Base-by-base conservation (phyloP, 2,797 vertebrate genomes). In the Passerculus sandwichensis region DNA sequence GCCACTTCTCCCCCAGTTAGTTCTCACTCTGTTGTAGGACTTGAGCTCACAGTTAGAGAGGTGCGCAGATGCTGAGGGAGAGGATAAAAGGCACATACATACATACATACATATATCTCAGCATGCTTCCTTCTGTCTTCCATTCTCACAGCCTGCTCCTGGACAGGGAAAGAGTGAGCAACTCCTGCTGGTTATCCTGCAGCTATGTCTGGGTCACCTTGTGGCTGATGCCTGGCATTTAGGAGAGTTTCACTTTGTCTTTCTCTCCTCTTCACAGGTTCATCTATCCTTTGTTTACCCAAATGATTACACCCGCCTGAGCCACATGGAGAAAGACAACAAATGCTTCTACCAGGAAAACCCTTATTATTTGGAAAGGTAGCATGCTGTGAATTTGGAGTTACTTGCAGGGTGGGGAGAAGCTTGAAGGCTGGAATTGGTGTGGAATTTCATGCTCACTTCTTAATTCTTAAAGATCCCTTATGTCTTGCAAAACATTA, bases 241-340 rank as follows among this genome's bases (percentile, higher is more conserved):
- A 22, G 20, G 26, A 44, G 44, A 11, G 4, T 27, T 89, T 91
- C 79, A 25, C 54, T 82, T 67, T 45, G 8, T 75, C 57, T 87
- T 54, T 65, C 51, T 80, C 32, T 18, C 19, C 75, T 84, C 17
- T 86, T 57, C 44, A 34, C 86, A 99, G 99, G 98, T 99, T 65
- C 98, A 98, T 91, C 95, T 99, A 93, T 98, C 99, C 70, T 99
- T 98, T 65, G 95, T 99, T 95, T 99, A 99, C 90, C 99, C 99
- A 10, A 99, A 99, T 59, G 99, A 99, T 97, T 99, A 98, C 92
- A 99, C 98, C 25, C 98, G 99, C 26, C 98, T 99, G 88, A 99
- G 98, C 77, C 99, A 99, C 97, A 99, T 99, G 99, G 99, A 99
- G 94, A 97, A 96, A 18, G 98, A 98, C n/a, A 99, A 98, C 93